A percentile compares a stretch with the other conserved stretches of the same genome.
These are phyloP conservation scores for Pyxicephalus adspersus DNA, from an alignment of 2,113 vertebrate genomes.

Conservation along the genomic window DNA sequence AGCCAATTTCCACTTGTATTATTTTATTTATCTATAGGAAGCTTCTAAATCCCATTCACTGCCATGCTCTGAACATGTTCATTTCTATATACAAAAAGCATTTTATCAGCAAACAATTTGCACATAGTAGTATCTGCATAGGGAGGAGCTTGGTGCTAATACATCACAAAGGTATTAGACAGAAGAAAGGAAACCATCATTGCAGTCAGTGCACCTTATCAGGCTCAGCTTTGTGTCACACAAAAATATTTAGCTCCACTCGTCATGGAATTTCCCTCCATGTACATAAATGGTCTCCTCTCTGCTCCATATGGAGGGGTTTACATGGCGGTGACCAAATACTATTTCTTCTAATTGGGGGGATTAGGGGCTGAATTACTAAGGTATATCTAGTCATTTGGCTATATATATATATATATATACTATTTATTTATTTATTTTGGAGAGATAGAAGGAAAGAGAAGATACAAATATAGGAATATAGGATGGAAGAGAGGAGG, in stretches of 20 bases:
- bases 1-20: not conserved
- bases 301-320: too few species aligned
- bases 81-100: not conserved
- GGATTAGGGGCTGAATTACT: too few species aligned
- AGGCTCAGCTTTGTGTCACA: not conserved
- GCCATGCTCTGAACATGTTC: not conserved
- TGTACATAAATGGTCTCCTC: too few species aligned
- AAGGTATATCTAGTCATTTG: too few species aligned
- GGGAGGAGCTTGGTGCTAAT: not conserved
- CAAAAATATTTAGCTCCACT: not conserved
- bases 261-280: not conserved
- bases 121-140: not conserved
- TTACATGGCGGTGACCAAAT: too few species aligned
- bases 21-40: not conserved
- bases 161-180: not conserved
- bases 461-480: too few species aligned
- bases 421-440: too few species aligned
- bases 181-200: not conserved
- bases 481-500: too few species aligned
- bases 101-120: not conserved
- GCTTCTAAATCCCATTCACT: not conserved
- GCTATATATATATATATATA: too few species aligned
- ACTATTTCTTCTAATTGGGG: too few species aligned
- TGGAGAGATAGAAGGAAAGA: too few species aligned
- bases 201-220: not conserved